phyloP scores from a whole-genome alignment of 2,113 vertebrate genomes.

The Ardeotis arabs region DNA sequence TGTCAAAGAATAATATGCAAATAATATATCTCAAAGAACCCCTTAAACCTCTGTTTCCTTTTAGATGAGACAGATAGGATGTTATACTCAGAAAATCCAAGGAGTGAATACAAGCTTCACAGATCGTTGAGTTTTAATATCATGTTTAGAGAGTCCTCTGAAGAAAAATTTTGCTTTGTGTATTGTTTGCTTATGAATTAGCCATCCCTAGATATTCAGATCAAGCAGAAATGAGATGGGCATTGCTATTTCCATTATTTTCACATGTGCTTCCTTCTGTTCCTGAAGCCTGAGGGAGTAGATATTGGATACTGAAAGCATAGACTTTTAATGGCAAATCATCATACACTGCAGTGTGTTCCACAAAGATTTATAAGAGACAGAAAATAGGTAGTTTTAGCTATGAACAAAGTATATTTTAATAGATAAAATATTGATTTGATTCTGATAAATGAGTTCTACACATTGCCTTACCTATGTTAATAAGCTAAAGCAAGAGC shows the following conservation, averaged over 20 bases:
- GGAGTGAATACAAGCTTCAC: background rate
- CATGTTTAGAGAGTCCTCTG: background rate
- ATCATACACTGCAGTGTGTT: background rate
- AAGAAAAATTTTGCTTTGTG: background rate
- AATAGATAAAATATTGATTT: background rate
- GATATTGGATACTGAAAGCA: background rate
- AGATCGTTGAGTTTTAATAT: background rate
- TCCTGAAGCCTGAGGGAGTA: background rate
- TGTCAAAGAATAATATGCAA: too few species aligned
- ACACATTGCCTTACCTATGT: background rate
- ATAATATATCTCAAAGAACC: too few species aligned
- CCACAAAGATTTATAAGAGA: background rate
- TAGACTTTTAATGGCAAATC: background rate
- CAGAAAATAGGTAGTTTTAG: background rate
- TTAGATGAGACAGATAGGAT: background rate
- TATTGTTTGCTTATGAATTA: background rate
- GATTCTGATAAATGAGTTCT: background rate
- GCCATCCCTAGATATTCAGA: background rate
- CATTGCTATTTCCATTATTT: background rate
- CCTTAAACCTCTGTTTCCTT: background rate
- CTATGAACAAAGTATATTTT: background rate
- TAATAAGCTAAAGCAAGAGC: background rate
- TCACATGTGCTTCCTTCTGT: background rate
- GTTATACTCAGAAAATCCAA: background rate
- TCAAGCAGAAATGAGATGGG: background rate